These are phyloP conservation scores for Tribolium castaneum DNA, from an alignment of 1,140 invertebrate species.

Conservation along the genomic window DNA sequence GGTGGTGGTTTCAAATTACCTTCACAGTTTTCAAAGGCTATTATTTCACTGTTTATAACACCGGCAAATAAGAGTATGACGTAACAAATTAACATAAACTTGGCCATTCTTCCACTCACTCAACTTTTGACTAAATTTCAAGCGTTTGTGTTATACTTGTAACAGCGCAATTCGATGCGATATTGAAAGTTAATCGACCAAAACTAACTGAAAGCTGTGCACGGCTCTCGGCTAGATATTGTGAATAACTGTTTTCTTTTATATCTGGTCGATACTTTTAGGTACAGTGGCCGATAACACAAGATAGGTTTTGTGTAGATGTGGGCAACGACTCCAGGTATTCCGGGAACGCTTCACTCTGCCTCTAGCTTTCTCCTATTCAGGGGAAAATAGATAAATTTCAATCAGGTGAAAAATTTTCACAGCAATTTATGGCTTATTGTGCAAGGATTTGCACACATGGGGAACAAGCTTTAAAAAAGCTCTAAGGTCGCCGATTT, in stretches of 20 bases:
- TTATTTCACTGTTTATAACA: not conserved
- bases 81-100: not conserved
- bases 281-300: not conserved
- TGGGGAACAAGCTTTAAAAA: not conserved
- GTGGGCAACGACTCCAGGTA: not conserved
- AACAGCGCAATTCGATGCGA: not conserved
- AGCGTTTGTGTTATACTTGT: not conserved
- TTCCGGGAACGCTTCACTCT: not conserved
- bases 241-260: conserved; percentile 28
- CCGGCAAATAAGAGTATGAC: not conserved
- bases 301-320: not conserved
- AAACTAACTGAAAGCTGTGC: conserved; percentile 7
- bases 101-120: not conserved
- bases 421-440: not conserved
- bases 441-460: not conserved
- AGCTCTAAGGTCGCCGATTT: not conserved
- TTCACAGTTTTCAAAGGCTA: not conserved
- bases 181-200: conserved; percentile 8
- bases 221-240: not conserved
- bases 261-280: conserved; percentile 4
- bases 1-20: not conserved
- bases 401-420: not conserved
- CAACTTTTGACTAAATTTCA: no score
- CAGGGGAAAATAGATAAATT: not conserved
- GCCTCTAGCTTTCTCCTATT: not conserved